Percentiles rank a stretch among this genome's conserved stretches.
Evolutionary conservation across 1,140 invertebrate species (phyloP).

Genomic region (Heliconius himera): DNA sequence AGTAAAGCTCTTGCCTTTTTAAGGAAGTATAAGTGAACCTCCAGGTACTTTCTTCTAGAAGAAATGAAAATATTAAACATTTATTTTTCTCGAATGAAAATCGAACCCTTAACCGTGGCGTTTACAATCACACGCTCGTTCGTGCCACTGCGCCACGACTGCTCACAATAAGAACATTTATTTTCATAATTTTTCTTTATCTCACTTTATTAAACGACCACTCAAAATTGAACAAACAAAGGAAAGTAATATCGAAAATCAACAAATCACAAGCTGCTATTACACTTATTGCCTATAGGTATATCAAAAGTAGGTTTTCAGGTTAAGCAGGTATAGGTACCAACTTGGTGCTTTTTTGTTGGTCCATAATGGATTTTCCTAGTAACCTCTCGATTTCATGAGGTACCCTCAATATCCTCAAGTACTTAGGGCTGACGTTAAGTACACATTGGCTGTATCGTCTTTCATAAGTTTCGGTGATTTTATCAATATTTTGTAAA

Average conservation of each 20-base stretch:
- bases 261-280: neutral
- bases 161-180: neutral
- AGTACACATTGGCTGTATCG: neutral
- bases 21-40: no score
- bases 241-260: neutral
- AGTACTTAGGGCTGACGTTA: neutral
- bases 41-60: no score
- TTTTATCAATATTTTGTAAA: neutral
- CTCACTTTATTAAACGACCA: neutral
- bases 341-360: neutral
- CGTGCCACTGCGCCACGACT: no score
- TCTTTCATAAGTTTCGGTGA: neutral
- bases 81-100: neutral
- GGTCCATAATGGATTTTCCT: constrained; percentile 3
- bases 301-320: neutral
- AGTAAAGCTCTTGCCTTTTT: no score
- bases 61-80: neutral
- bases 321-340: neutral
- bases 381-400: neutral
- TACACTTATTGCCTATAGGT: neutral
- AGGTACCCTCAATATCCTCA: neutral
- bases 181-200: neutral
- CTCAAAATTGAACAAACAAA: neutral
- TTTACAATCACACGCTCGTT: no score
- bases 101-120: neutral